Evolutionary conservation across 2,797 vertebrate genomes (phyloP).

Genomic region (Neosilurus mollespiculum): DNA sequence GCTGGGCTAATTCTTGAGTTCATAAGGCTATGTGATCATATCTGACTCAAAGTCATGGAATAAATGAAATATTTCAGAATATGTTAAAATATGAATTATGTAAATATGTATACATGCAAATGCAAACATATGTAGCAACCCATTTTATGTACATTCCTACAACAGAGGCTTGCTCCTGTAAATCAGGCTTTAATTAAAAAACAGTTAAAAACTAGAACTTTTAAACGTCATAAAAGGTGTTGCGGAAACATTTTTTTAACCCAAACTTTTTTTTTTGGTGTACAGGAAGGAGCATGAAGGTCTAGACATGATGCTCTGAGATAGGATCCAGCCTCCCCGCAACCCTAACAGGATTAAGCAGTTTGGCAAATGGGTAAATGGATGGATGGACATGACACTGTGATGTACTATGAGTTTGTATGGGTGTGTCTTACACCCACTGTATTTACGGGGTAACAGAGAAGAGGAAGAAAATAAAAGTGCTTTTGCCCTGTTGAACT

Average conservation of each 20-base stretch:
- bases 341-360: no score
- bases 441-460: not conserved
- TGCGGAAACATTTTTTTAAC: not conserved
- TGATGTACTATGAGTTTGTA: not conserved
- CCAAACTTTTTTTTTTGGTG: not conserved
- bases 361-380: no score
- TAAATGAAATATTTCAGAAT: no score
- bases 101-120: no score
- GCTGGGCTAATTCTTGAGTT: no score
- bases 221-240: not conserved
- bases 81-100: no score
- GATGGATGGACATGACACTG: not conserved
- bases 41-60: no score
- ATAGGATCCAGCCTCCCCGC: no score
- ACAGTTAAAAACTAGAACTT: not conserved
- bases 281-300: no score
- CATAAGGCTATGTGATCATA: no score
- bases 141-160: not conserved
- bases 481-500: constrained; percentile 38
- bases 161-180: not conserved
- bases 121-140: no score
- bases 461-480: constrained; percentile 5
- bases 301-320: no score
- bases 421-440: not conserved
- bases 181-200: not conserved